A percentile compares a stretch with the other conserved stretches of the same genome.
Conservation (phyloP, 2,797 vertebrate species). For the Coilia nasus region DNA sequence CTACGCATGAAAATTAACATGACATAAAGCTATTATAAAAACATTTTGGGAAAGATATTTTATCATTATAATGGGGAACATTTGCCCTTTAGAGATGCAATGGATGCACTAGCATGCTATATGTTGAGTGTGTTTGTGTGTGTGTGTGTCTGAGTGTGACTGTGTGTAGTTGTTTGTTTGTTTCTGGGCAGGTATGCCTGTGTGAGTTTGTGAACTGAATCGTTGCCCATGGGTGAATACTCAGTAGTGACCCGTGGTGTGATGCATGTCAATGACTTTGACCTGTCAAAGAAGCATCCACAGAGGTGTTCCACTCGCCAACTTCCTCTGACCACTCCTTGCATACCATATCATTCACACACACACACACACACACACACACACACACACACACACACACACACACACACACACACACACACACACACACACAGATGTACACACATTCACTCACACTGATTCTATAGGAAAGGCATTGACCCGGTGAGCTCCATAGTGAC, state of each 20-base stretch:
- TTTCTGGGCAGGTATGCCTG: background rate
- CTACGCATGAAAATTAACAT: too few relatives aligned
- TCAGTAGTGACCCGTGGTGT: conserved; percentile 64
- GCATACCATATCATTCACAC: background rate
- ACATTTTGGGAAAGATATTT: too few relatives aligned
- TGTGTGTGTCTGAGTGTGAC: background rate
- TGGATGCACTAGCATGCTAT: too few relatives aligned
- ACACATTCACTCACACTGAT: too few relatives aligned
- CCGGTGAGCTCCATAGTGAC: conserved; percentile 98
- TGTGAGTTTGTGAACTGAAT: background rate
- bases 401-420: too few relatives aligned
- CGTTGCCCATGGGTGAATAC: conserved; percentile 65
- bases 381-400: too few relatives aligned
- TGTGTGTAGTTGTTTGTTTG: background rate
- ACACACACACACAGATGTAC: too few relatives aligned
- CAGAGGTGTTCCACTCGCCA: background rate
- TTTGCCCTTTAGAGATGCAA: too few relatives aligned
- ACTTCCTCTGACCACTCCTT: background rate
- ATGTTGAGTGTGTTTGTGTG: conserved; percentile 8
- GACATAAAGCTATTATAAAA: too few relatives aligned
- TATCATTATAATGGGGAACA: too few relatives aligned
- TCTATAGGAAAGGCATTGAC: too few relatives aligned
- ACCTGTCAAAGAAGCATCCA: conserved; percentile 42
- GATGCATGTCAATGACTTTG: conserved; percentile 73
- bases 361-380: background rate